These are phyloP conservation scores for Pungitius pungitius DNA, from an alignment of 2,113 vertebrate genomes.

Conservation along the genomic window DNA sequence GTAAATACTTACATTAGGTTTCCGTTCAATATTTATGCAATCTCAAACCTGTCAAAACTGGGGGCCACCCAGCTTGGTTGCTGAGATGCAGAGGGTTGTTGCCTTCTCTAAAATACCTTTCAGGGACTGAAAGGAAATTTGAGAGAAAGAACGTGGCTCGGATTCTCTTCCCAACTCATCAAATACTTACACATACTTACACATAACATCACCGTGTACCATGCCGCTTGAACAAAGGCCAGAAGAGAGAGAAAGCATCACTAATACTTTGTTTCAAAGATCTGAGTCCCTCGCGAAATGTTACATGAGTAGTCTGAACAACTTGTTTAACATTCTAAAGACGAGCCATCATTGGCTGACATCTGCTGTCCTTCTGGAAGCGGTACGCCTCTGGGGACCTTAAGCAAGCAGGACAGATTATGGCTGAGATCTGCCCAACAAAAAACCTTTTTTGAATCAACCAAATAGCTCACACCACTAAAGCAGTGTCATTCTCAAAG, in stretches of 20 bases:
- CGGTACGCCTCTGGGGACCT: not conserved
- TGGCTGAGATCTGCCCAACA: not conserved
- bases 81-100: not conserved
- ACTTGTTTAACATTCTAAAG: not conserved
- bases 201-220: no score
- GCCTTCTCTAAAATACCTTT: not conserved
- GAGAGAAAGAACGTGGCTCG: not conserved
- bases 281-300: not conserved
- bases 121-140: not conserved
- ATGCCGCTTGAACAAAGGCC: no score
- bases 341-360: not conserved
- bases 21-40: constrained; percentile 62
- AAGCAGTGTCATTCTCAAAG: not conserved
- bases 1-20: constrained; percentile 65
- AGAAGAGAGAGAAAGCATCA: no score
- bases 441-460: not conserved
- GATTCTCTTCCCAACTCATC: not conserved
- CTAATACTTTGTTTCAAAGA: not conserved
- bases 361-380: not conserved
- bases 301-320: not conserved
- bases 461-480: not conserved
- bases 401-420: not conserved
- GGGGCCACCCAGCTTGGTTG: constrained; percentile 10
- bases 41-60: constrained; percentile 12
- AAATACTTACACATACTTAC: not conserved